A percentile compares a stretch with the other conserved stretches of the same genome.
Conservation (phyloP, 2,113 vertebrate genomes). For the Siniperca knerii region DNA sequence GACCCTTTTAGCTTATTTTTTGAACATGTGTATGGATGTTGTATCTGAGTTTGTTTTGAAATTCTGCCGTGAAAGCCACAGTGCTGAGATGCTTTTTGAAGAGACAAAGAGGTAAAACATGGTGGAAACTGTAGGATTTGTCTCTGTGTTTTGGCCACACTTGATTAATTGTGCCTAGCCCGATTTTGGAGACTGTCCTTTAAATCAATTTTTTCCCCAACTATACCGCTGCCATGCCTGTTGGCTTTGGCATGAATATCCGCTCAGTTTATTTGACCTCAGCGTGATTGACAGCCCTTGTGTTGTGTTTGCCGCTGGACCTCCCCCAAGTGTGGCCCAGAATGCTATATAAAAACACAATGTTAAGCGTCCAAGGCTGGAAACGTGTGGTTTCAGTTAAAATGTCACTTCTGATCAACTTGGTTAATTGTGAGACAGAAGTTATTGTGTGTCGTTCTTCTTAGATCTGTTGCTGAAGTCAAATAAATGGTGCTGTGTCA, state of each 20-base stretch:
- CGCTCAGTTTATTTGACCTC: constrained; percentile 66
- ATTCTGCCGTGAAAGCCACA: constrained; percentile 16
- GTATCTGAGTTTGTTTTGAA: constrained; percentile 48
- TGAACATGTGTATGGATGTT: constrained; percentile 21
- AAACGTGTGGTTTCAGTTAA: constrained; percentile 64
- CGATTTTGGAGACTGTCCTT: constrained; percentile 49
- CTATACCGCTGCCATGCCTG: constrained; percentile 48
- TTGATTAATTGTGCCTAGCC: constrained; percentile 61
- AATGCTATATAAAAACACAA: constrained; percentile 58
- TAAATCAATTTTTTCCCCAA: constrained; percentile 10
- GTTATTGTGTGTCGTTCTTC: constrained; percentile 28
- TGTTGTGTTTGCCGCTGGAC: constrained; percentile 70
- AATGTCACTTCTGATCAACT: constrained; percentile 51
- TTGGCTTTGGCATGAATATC: constrained; percentile 71
- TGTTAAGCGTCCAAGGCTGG: constrained; percentile 6
- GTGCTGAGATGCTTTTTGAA: constrained; percentile 16
- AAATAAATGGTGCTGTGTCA: constrained; percentile 33
- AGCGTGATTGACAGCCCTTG: constrained; percentile 65
- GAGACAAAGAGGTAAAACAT: constrained; percentile 19
- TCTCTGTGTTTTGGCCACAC: constrained; percentile 36
- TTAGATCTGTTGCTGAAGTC: constrained; percentile 27
- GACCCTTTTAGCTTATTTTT: not conserved
- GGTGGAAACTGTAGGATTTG: constrained; percentile 48
- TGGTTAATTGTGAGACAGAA: constrained; percentile 48
- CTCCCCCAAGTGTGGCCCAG: constrained; percentile 38